phyloP scores from a whole-genome alignment of 2,888 invertebrate genomes.

The Euproctis similis region DNA sequence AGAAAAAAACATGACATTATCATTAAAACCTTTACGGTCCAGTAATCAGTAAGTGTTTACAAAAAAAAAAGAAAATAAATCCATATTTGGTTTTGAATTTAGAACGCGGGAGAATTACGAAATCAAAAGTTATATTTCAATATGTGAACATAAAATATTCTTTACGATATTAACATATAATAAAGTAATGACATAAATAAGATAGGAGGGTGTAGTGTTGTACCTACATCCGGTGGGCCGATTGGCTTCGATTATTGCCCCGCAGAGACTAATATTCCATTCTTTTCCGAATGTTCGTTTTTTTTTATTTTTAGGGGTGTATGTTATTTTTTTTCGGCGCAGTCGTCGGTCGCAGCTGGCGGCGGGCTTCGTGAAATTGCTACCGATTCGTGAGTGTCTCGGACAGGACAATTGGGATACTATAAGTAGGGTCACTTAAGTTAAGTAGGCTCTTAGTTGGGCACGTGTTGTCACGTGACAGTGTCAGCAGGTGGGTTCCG shows the following conservation, averaged over 20 bases:
- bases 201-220: constrained; percentile 58
- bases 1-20: no score
- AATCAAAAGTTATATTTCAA: constrained; percentile 47
- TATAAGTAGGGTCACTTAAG: constrained; percentile 68
- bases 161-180: constrained; percentile 56
- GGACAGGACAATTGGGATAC: constrained; percentile 39
- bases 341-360: constrained; percentile 71
- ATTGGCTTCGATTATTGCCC: constrained; percentile 74
- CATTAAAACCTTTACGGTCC: no score
- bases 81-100: no score
- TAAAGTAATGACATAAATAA: constrained; percentile 61
- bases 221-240: constrained; percentile 59
- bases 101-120: constrained; percentile 29
- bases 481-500: constrained; percentile 63
- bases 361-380: constrained; percentile 58
- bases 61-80: no score
- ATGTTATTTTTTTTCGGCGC: constrained; percentile 71
- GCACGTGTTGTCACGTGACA: constrained; percentile 55
- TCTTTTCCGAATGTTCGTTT: constrained; percentile 69
- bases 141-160: constrained; percentile 46
- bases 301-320: constrained; percentile 66
- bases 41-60: no score
- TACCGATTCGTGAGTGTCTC: constrained; percentile 45
- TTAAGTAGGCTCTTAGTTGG: constrained; percentile 68
- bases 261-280: constrained; percentile 74